Percentiles rank a stretch among this genome's conserved stretches.
Conservation (phyloP, 1,140 invertebrate genomes). For the Anastatus disparis region DNA sequence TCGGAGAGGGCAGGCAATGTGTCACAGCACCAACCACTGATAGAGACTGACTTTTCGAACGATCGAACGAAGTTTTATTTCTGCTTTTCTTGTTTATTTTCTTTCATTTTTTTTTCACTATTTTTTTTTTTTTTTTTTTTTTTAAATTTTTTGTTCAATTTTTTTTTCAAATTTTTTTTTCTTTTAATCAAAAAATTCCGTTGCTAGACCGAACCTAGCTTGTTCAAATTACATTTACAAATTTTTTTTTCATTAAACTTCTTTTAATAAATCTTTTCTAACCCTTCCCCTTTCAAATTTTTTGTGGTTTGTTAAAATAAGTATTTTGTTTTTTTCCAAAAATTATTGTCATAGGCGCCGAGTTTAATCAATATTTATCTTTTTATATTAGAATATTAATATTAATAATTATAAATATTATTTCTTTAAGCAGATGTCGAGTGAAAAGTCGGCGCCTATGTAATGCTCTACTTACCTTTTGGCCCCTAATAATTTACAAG, state of each 20-base stretch:
- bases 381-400: neutral
- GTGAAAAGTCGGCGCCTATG: conserved; percentile 17
- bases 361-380: neutral
- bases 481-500: conserved; percentile 33
- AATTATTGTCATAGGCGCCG: conserved; percentile 22
- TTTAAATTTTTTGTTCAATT: too few relatives aligned
- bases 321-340: conserved; percentile 6
- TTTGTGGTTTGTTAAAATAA: neutral
- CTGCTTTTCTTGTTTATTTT: conserved; percentile 41
- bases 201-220: conserved; percentile 26
- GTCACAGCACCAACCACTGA: conserved; percentile 67
- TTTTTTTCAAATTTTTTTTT: too few relatives aligned
- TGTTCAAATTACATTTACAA: conserved; percentile 20
- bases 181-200: conserved; percentile 27
- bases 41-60: conserved; percentile 54
- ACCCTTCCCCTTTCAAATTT: neutral
- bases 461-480: conserved; percentile 27
- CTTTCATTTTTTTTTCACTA: conserved; percentile 32
- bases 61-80: conserved; percentile 58
- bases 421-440: neutral
- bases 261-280: neutral
- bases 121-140: conserved; percentile 24
- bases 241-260: neutral
- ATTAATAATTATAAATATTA: neutral
- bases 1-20: conserved; percentile 68